These are phyloP conservation scores for Emydura subglobosa DNA, from an alignment of 2,113 vertebrate genomes.

Conservation along the genomic window DNA sequence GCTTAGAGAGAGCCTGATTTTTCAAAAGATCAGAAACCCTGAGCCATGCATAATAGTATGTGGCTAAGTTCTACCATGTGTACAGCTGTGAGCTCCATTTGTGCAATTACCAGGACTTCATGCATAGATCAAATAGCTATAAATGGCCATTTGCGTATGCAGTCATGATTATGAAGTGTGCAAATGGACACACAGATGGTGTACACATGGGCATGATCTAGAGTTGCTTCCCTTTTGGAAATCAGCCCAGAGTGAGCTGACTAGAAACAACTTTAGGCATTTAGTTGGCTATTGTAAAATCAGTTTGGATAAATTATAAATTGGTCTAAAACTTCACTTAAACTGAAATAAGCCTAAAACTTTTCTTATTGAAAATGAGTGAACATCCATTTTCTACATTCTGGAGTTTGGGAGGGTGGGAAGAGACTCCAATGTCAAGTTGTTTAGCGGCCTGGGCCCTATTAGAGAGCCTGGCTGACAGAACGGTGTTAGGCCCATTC, in stretches of 20 bases:
- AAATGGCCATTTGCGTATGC: not conserved
- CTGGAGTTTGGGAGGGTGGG: not conserved
- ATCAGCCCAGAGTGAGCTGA: not conserved
- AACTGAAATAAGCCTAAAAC: not conserved
- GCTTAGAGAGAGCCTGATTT: not conserved
- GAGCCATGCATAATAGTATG: not conserved
- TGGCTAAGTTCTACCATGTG: not conserved
- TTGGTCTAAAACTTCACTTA: not conserved
- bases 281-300: not conserved
- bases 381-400: not conserved
- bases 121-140: not conserved
- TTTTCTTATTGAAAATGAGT: not conserved
- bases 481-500: not conserved
- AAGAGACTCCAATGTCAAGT: not conserved
- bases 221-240: not conserved
- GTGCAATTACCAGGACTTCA: not conserved
- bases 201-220: not conserved
- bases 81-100: not conserved
- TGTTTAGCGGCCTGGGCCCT: not conserved
- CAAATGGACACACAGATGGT: too few relatives aligned
- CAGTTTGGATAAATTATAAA: not conserved
- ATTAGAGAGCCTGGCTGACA: not conserved
- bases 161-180: not conserved
- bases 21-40: not conserved
- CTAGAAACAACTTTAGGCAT: not conserved